phyloP scores from a whole-genome alignment of 2,113 vertebrate species.

The Microcebus murinus region DNA sequence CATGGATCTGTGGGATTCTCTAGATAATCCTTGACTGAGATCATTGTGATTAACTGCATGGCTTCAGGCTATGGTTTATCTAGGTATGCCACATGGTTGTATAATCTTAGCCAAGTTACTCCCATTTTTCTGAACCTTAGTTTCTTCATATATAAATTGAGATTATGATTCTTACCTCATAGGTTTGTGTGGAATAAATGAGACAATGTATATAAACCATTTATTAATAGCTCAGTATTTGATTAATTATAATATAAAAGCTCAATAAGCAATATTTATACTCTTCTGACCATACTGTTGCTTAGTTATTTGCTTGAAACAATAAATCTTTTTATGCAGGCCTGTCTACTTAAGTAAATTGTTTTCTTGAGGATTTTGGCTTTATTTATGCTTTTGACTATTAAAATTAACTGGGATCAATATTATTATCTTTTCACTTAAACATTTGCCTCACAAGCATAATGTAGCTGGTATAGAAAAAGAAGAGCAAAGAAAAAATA shows the following conservation, averaged over 20 bases:
- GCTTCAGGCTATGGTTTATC: neutral
- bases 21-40: neutral
- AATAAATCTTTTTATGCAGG: neutral
- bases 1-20: neutral
- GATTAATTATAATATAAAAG: slow-evolving; percentile 6
- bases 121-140: neutral
- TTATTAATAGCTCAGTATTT: neutral
- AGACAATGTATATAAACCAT: neutral
- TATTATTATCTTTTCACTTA: neutral
- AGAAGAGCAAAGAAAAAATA: neutral
- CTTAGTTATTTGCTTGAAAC: neutral
- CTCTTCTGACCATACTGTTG: neutral
- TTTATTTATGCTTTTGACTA: neutral
- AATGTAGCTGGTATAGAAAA: neutral
- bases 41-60: fast-evolving
- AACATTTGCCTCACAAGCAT: neutral
- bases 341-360: neutral
- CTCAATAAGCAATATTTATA: neutral
- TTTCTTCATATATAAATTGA: neutral
- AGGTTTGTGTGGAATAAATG: neutral
- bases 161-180: neutral
- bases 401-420: neutral
- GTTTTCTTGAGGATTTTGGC: neutral
- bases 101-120: neutral
- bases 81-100: neutral